Conservation (phyloP, 2,797 vertebrate genomes). For the Falco concolor region DNA sequence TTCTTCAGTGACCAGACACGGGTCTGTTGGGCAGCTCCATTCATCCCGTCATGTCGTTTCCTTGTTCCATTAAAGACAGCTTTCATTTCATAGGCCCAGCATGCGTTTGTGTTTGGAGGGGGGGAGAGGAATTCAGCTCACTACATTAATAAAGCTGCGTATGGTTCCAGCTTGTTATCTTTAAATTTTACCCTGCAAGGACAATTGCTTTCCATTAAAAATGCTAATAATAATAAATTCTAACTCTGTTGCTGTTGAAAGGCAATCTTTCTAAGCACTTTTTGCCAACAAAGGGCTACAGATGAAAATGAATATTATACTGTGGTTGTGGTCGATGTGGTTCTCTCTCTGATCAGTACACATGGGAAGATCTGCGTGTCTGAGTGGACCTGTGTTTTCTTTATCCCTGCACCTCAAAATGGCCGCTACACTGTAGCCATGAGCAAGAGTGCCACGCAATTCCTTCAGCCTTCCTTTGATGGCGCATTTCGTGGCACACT, state of each 20-base stretch:
- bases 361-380: accelerated
- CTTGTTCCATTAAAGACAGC: constrained; percentile 34
- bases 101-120: not conserved
- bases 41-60: constrained; percentile 19
- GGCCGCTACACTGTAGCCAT: not conserved
- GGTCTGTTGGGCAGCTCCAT: not conserved
- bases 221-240: not conserved
- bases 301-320: not conserved
- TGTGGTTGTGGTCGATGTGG: not conserved
- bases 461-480: not conserved
- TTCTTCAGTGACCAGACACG: not conserved
- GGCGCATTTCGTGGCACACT: not conserved
- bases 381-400: accelerated
- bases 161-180: constrained; percentile 5
- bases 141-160: not conserved
- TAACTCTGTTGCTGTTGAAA: not conserved
- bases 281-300: not conserved
- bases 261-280: not conserved
- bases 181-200: constrained; percentile 25
- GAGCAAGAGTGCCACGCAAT: not conserved
- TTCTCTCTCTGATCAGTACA: not conserved
- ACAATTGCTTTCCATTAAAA: constrained; percentile 32
- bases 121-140: not conserved
- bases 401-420: not conserved
- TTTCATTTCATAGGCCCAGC: constrained; percentile 42